phyloP scores from a whole-genome alignment of 2,888 invertebrate species.

The Homarus gammarus region DNA sequence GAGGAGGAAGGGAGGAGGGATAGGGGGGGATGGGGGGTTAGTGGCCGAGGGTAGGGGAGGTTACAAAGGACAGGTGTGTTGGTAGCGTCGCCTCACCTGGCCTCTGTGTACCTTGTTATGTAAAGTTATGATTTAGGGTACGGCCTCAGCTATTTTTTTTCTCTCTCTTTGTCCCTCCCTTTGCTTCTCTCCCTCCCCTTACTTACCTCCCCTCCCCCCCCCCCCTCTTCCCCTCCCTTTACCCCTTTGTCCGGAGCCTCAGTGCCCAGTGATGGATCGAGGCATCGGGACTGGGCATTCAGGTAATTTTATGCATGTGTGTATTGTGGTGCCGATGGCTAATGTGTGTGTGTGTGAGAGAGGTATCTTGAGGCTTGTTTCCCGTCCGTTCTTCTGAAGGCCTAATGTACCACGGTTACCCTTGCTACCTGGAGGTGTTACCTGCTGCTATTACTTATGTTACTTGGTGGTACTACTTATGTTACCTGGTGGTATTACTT shows the following conservation, averaged over 20 bases:
- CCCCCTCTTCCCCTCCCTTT: neutral
- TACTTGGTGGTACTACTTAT: too few species aligned
- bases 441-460: too few species aligned
- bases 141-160: constrained; percentile 16
- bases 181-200: too few species aligned
- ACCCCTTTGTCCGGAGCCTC: constrained; percentile 16
- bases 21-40: neutral
- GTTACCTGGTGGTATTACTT: too few species aligned
- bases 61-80: constrained; percentile 45
- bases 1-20: too few species aligned
- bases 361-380: neutral
- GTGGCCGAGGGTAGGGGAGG: too few species aligned
- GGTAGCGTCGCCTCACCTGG: constrained; percentile 47
- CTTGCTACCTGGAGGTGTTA: too few species aligned
- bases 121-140: constrained; percentile 60
- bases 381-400: too few species aligned
- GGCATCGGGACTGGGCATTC: neutral
- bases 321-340: constrained; percentile 28
- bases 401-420: too few species aligned
- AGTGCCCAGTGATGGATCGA: constrained; percentile 24
- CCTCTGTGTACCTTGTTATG: constrained; percentile 49
- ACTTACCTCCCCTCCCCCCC: neutral
- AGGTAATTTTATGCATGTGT: constrained; percentile 52
- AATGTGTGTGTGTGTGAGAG: constrained; percentile 21
- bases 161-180: constrained; percentile 11